A percentile compares a stretch with the other conserved stretches of the same genome.
Evolutionary conservation across 2,797 vertebrate species (phyloP).

Genomic region (Lycodopsis pacificus): DNA sequence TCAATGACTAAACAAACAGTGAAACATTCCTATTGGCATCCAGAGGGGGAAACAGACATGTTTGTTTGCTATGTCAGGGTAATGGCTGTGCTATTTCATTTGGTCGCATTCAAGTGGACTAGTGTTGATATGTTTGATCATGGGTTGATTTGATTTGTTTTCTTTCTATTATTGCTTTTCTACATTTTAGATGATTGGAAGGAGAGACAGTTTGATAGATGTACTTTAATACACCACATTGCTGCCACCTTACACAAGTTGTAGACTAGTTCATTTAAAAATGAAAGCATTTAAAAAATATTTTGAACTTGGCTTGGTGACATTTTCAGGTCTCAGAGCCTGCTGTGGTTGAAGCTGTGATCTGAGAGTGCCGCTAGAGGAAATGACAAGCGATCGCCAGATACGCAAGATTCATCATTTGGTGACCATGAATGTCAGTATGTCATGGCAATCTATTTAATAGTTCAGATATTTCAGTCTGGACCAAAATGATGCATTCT

Average conservation of each 20-base stretch:
- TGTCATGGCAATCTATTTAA: neutral
- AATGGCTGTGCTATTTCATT: constrained; percentile 68
- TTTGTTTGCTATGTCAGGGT: constrained; percentile 77
- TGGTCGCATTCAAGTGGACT: constrained; percentile 53
- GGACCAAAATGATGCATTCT: neutral
- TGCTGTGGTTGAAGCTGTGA: neutral
- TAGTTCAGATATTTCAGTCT: neutral
- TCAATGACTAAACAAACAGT: constrained; percentile 82
- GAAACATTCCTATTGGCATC: constrained; percentile 64
- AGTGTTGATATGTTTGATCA: constrained; percentile 66
- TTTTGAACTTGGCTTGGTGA: neutral
- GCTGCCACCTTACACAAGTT: constrained; percentile 36
- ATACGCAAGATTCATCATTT: neutral
- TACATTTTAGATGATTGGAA: constrained; percentile 66
- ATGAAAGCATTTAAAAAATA: neutral
- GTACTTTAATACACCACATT: constrained; percentile 47
- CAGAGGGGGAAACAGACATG: constrained; percentile 61
- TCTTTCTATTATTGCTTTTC: constrained; percentile 31
- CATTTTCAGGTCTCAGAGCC: neutral
- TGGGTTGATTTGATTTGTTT: neutral
- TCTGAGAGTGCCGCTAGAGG: neutral
- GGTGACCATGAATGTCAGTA: neutral
- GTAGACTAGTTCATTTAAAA: neutral
- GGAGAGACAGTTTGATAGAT: constrained; percentile 44
- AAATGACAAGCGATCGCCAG: neutral